A percentile compares a stretch with the other conserved stretches of the same genome.
Evolutionary conservation across 2,113 vertebrate species (phyloP).

Genomic region (Elgaria multicarinata): DNA sequence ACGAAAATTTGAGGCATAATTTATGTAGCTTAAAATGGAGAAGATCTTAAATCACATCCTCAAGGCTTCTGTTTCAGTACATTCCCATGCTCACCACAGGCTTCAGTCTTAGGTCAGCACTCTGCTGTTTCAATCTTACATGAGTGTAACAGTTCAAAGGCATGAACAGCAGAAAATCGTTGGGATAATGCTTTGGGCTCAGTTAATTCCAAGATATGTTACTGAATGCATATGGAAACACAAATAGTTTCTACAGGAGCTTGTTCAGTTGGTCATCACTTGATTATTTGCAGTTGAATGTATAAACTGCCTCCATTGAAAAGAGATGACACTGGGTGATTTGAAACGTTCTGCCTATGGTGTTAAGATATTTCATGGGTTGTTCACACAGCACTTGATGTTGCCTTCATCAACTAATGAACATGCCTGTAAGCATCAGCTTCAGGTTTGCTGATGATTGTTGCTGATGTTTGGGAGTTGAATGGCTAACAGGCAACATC

Average conservation of each 20-base stretch:
- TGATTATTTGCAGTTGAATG: background rate
- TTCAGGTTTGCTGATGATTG: background rate
- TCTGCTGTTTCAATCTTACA: conserved; percentile 3
- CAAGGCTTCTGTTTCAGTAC: background rate
- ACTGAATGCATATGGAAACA: background rate
- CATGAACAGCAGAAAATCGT: background rate
- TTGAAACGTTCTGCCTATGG: background rate
- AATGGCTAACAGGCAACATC: background rate
- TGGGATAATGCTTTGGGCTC: background rate
- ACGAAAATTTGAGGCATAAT: conserved; percentile 6
- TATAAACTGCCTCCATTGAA: background rate
- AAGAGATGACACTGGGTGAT: background rate
- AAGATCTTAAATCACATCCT: conserved; percentile 5
- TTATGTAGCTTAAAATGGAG: conserved; percentile 22
- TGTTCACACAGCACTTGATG: background rate
- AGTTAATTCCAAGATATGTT: background rate
- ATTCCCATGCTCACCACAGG: background rate
- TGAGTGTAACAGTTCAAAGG: conserved; percentile 9
- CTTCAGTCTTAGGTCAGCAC: background rate
- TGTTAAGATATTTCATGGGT: background rate
- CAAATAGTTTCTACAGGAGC: background rate
- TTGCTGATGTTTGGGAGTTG: background rate
- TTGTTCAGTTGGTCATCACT: background rate
- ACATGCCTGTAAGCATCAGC: background rate
- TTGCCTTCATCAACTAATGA: background rate